Base-by-base conservation (phyloP, 2,797 vertebrate species). In the Natrix natrix region DNA sequence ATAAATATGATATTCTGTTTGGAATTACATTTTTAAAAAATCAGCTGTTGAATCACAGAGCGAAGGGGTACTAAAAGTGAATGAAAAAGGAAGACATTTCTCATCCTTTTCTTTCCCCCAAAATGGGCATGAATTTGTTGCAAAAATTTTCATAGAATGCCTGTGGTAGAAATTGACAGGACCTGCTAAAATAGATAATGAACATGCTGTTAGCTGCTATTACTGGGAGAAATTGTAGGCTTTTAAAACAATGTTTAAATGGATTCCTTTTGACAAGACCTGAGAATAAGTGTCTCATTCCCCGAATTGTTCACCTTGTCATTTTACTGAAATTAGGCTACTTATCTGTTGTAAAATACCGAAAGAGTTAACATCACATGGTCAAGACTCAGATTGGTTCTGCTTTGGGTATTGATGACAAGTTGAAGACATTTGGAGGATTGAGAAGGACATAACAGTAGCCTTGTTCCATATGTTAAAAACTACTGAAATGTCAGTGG, bases 41-140 rank as follows among this genome's bases (percentile, higher is more conserved):
- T 61, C 93, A 10, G 54, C n/a, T 92, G 94, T 93, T 95, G 94
- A 56, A 66, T 66, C 86, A 43, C 91, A 92, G 92, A 94, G 89
- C 94, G 74, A 54, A 59, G 83, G 90, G 95, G 86, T 78, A 92
- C 90, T 28, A 32, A 1, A 91, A 32, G 20, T 28, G 69, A 26
- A 93, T 48, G 92, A 90, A 89, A 92, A 87, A 93, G 83, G 1
- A 94, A 11, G 13, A 37, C 86, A n/a, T 94, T 92, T 54, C 48
- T 54, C 17, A n/a, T 0, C 57, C 16, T 56, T 93, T 92, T 24
- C 14, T 91, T 13, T 24, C 6, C 86, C 24, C 0, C 37, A 56
- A 92, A 92, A 74, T 3, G 0, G 0, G 2, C 1, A 92, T 87
- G 66, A 90, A 6, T 56, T 93, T 78, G 0, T 89, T 89, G 86